Base-by-base conservation (phyloP, 2,888 invertebrate species). In the Nycteola revayana region DNA sequence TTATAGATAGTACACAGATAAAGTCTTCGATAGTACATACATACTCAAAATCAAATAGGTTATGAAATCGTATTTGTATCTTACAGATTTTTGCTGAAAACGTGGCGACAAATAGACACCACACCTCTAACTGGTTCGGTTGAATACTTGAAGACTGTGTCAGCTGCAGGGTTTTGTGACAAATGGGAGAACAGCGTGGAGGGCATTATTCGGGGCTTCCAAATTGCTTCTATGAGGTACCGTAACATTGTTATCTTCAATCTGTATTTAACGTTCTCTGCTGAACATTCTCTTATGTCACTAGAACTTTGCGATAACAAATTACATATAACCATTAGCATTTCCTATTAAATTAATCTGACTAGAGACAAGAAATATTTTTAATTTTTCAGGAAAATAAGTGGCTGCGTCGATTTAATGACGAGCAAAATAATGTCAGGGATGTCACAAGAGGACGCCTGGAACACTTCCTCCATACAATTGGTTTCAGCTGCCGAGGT, bases 401-500 rank as follows among this genome's bases (percentile, higher is more conserved):
- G 92, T 7, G 74, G 90, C 21, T 93, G 94, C 5, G 91, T 92
- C 25, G 89, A 91, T 3, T 91, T 91, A 38, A 91, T 96, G 67
- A 92, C 94, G 30, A 84, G 81, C 22, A 89, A 92, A 50, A 88
- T 93, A 1, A 78, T 79, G 23, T 85, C 87, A 7, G 96, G 96
- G 0, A 66, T 90, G 46, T 69, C 91, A 0, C 89, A 90, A 6
- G 95, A 96, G 74, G 93, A 95, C 49, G 96, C 97, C 0, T 96
- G 96, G 93, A 98, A 98, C 72, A 83, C 91, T 44, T 93, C 93
- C 1, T 95, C 97, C 0, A 93, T 97, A 30, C 94, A 95, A 66
- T 77, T 98, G 20, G 93, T 93, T 0, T 91, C 93, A 32, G 95
- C 96, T 4, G 95, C 97, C 4, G 95, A 96, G 81, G 94, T 94